Percentiles rank a stretch among this genome's conserved stretches.
phyloP scores from a whole-genome alignment of 2,888 invertebrate genomes.

The Ornithoptera priamus region DNA sequence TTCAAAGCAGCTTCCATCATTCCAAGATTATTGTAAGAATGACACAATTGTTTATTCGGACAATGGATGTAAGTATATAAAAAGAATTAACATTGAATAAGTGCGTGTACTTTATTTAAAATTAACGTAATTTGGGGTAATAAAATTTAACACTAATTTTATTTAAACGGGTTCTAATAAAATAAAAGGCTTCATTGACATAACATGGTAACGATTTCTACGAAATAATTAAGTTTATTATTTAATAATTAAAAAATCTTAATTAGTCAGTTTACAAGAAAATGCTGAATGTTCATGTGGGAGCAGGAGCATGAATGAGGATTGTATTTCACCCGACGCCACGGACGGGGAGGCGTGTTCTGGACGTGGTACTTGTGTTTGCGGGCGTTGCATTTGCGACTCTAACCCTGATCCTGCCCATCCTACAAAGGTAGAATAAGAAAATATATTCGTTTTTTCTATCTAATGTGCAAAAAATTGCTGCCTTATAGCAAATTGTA shows the following conservation, averaged over 20 bases:
- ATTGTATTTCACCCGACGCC: constrained; percentile 55
- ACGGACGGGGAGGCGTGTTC: constrained; percentile 53
- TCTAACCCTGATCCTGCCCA: constrained; percentile 46
- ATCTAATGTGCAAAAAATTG: no score
- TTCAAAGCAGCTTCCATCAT: constrained; percentile 46
- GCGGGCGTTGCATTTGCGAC: constrained; percentile 65
- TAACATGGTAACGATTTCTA: no score
- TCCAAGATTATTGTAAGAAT: constrained; percentile 51
- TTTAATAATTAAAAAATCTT: not conserved
- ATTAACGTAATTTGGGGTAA: not conserved
- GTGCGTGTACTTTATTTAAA: not conserved
- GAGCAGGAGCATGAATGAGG: constrained; percentile 43
- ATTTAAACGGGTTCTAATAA: no score
- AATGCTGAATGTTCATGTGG: constrained; percentile 65
- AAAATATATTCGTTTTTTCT: not conserved
- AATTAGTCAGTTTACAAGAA: constrained; percentile 60
- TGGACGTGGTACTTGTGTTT: constrained; percentile 62
- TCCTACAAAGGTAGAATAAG: constrained; percentile 56
- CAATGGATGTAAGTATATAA: constrained; percentile 47
- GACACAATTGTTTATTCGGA: constrained; percentile 50
- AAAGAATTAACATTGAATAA: not conserved
- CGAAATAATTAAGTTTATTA: not conserved
- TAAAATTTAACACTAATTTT: not conserved
- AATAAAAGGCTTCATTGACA: no score
- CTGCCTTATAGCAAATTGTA: no score